These are phyloP conservation scores for Holotrichia oblita DNA, from an alignment of 1,140 invertebrate genomes.

Conservation along the genomic window DNA sequence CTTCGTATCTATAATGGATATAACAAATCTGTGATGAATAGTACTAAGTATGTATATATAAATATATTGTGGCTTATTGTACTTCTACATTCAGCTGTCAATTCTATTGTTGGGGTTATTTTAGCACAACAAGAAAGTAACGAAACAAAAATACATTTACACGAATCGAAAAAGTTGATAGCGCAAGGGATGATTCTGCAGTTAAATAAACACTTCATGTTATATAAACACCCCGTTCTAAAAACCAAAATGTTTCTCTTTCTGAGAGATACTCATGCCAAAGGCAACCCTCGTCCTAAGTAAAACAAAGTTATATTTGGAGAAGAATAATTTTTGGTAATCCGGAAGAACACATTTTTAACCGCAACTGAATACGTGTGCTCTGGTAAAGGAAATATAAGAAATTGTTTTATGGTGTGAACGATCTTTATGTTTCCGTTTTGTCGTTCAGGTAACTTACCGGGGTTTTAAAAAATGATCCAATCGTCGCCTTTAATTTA, in stretches of 20 bases:
- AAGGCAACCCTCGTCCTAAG: slow-evolving; percentile 34
- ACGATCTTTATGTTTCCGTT: slow-evolving; percentile 16
- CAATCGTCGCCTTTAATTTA: too few species aligned
- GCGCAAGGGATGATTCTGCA: slow-evolving; percentile 6
- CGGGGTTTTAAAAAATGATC: too few species aligned
- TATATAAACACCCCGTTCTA: slow-evolving; percentile 32
- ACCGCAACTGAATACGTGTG: slow-evolving; percentile 26
- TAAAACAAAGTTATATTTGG: slow-evolving; percentile 38
- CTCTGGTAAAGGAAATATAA: slow-evolving; percentile 11
- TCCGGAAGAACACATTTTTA: slow-evolving; percentile 39
- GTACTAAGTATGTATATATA: too few species aligned
- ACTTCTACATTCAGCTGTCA: too few species aligned
- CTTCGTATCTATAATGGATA: too few species aligned
- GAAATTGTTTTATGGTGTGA: neutral
- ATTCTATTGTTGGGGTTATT: neutral
- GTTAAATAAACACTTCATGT: slow-evolving; percentile 37
- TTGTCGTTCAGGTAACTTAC: neutral
- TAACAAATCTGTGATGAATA: too few species aligned
- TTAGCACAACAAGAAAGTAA: neutral
- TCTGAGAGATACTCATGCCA: slow-evolving; percentile 31
- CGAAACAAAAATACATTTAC: slow-evolving; percentile 11
- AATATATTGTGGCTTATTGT: too few species aligned
- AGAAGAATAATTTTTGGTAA: slow-evolving; percentile 36
- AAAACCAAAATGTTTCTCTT: slow-evolving; percentile 38
- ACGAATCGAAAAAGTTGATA: slow-evolving; percentile 29